Evolutionary conservation across 2,888 invertebrate species (phyloP).

Genomic region (Pecten maximus): DNA sequence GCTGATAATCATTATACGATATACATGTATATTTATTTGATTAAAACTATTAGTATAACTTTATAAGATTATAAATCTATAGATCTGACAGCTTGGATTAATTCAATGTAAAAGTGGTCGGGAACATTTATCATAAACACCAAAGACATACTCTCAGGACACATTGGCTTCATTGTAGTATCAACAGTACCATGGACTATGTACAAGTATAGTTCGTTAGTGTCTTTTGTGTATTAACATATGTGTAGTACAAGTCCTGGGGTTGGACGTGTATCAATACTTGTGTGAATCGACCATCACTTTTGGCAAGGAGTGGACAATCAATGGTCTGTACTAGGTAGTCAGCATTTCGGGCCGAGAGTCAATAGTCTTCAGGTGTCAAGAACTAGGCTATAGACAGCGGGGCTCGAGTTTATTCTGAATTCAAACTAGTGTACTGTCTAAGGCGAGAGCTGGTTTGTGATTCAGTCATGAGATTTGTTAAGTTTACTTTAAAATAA

Average conservation of each 20-base stretch:
- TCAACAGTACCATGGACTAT: not conserved
- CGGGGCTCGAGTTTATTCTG: not conserved
- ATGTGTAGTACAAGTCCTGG: not conserved
- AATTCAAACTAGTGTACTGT: not conserved
- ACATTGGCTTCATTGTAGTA: not conserved
- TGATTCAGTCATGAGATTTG: not conserved
- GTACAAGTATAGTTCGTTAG: not conserved
- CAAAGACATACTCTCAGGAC: too few relatives aligned
- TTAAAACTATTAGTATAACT: too few relatives aligned
- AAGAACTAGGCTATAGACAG: not conserved
- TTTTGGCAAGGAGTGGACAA: slow-evolving; percentile 5
- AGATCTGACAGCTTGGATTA: too few relatives aligned
- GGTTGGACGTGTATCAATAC: not conserved
- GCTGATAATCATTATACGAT: too few relatives aligned
- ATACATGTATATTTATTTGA: too few relatives aligned
- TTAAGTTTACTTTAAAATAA: not conserved
- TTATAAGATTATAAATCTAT: too few relatives aligned
- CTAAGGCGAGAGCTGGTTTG: not conserved
- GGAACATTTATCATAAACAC: too few relatives aligned
- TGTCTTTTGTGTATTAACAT: not conserved
- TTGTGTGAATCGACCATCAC: not conserved
- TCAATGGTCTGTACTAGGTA: not conserved
- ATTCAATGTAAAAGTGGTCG: too few relatives aligned
- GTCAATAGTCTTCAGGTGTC: not conserved
- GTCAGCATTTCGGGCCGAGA: not conserved